Evolutionary conservation across 2,797 vertebrate species (phyloP).

Genomic region (Hylomyscus alleni): DNA sequence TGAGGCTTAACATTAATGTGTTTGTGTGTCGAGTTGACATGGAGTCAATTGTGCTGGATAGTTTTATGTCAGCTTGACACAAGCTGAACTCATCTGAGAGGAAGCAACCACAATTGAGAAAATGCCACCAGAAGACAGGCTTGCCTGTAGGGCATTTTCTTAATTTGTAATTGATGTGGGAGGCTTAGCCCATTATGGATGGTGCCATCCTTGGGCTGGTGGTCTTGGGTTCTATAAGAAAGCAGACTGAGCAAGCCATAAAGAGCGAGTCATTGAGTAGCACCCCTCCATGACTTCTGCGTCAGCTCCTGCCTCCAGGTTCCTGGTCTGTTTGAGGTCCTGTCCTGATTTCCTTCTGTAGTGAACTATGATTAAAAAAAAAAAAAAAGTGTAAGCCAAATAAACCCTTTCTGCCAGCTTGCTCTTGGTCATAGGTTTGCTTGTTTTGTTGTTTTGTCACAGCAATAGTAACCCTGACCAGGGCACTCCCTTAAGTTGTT

Average conservation of each 20-base stretch:
- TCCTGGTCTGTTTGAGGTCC: no score
- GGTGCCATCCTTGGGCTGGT: neutral
- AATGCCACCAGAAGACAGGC: neutral
- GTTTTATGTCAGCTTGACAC: neutral
- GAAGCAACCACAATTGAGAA: neutral
- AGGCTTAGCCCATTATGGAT: neutral
- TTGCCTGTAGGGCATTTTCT: neutral
- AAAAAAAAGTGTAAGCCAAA: neutral
- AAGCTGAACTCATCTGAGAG: neutral
- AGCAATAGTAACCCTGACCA: neutral
- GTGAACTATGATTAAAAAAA: no score
- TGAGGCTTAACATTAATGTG: neutral
- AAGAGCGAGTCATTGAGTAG: neutral
- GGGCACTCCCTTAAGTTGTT: neutral
- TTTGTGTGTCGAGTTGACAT: neutral
- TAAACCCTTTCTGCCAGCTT: neutral
- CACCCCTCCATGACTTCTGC: neutral
- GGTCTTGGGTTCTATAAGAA: neutral
- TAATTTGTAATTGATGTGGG: neutral
- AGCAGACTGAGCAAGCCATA: neutral
- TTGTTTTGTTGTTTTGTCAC: neutral
- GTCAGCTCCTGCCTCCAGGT: neutral
- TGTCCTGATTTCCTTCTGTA: neutral
- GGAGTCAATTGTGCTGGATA: neutral
- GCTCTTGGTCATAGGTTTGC: neutral